phyloP scores from a whole-genome alignment of 1,140 invertebrate genomes.

The Drosophila lacteicornis region DNA sequence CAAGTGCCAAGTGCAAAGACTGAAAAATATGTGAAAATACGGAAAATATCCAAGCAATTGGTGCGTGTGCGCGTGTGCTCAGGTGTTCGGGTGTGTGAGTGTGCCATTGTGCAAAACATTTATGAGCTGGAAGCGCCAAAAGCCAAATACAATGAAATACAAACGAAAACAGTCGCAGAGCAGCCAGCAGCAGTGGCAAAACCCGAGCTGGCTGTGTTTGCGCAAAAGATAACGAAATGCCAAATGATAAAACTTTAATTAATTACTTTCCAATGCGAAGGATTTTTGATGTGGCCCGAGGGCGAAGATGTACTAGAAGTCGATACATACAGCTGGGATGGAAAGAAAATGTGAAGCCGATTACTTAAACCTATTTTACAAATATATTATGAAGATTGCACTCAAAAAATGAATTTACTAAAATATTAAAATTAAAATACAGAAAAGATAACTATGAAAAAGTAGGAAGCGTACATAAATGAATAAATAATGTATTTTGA shows the following conservation, averaged over 20 bases:
- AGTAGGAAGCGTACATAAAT: too few species aligned
- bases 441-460: too few species aligned
- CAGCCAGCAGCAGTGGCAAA: slow-evolving; percentile 26
- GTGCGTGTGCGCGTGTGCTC: slow-evolving; percentile 15
- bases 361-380: not conserved
- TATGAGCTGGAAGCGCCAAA: slow-evolving; percentile 47
- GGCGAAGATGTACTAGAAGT: not conserved
- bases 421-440: too few species aligned
- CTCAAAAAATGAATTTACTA: too few species aligned
- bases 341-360: not conserved
- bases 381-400: not conserved
- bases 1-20: slow-evolving; percentile 2
- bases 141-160: slow-evolving; percentile 37
- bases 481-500: too few species aligned
- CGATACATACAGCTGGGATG: not conserved
- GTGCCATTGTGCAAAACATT: slow-evolving; percentile 50
- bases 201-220: slow-evolving; percentile 21
- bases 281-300: slow-evolving; percentile 2
- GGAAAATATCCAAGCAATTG: slow-evolving; percentile 27
- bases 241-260: slow-evolving; percentile 46
- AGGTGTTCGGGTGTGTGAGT: not conserved
- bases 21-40: slow-evolving; percentile 33
- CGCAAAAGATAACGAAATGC: slow-evolving; percentile 41
- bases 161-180: slow-evolving; percentile 14
- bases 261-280: slow-evolving; percentile 29